These are phyloP conservation scores for Columba guinea DNA, from an alignment of 2,797 vertebrate species.

Conservation along the genomic window DNA sequence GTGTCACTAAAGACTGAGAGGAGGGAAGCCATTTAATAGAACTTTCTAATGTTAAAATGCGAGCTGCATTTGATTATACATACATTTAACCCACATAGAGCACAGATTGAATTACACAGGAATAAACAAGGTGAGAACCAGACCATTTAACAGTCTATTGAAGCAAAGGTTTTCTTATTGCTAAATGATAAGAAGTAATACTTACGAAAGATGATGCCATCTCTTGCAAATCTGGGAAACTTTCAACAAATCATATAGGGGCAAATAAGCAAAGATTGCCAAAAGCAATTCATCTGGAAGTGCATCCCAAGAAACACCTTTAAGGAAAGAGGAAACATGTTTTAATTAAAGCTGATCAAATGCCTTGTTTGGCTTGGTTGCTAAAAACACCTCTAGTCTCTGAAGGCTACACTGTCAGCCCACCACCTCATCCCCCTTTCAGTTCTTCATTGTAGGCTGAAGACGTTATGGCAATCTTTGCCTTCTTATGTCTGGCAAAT, in stretches of 20 bases:
- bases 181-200: neutral
- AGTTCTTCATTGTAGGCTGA: neutral
- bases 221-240: conserved; percentile 83
- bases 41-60: neutral
- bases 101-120: neutral
- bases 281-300: conserved; percentile 93
- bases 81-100: neutral
- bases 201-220: conserved; percentile 90
- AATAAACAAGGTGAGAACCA: neutral
- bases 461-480: neutral
- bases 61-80: neutral
- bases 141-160: neutral
- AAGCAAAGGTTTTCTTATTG: neutral
- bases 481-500: neutral
- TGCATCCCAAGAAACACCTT: conserved; percentile 86
- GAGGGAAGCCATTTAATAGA: neutral
- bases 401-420: neutral
- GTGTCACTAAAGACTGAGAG: neutral
- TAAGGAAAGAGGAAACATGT: neutral
- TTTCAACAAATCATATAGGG: conserved; percentile 85
- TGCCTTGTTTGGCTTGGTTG: neutral
- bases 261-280: conserved; percentile 82
- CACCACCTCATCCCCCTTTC: neutral
- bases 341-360: neutral
- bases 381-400: neutral